These are phyloP conservation scores for Momotus momota DNA, from an alignment of 2,797 vertebrate genomes.

Conservation along the genomic window DNA sequence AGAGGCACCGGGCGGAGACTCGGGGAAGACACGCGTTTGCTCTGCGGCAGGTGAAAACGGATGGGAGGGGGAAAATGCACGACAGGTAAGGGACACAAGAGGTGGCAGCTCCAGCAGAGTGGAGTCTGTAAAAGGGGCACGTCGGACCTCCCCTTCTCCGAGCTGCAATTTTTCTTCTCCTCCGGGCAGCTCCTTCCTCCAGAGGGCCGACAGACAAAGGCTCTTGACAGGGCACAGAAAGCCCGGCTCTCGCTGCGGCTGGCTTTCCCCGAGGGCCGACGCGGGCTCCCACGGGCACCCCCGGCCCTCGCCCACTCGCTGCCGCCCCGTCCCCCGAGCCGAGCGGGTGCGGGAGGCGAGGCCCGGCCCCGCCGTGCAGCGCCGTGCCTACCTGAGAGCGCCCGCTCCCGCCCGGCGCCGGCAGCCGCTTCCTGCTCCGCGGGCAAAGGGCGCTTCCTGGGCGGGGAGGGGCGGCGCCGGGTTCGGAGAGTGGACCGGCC, in stretches of 20 bases:
- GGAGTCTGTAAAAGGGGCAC: background rate
- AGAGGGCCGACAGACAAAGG: background rate
- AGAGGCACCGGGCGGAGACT: background rate
- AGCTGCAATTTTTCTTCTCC: background rate
- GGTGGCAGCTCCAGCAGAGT: accelerated
- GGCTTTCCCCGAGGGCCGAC: background rate
- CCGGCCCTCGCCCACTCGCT: background rate
- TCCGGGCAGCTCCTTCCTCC: background rate
- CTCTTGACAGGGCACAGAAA: background rate
- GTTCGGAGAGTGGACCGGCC: too few relatives aligned
- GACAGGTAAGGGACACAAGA: accelerated
- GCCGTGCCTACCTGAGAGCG: background rate
- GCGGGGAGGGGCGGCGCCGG: background rate
- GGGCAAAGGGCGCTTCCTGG: conserved; percentile 30
- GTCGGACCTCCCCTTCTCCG: background rate
- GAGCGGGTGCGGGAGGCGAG: background rate
- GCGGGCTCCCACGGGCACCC: background rate
- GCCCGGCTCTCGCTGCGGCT: background rate
- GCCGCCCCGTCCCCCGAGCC: background rate
- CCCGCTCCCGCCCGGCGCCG: background rate
- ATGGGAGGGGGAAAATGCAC: accelerated
- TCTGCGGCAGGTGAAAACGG: background rate
- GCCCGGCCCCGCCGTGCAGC: background rate
- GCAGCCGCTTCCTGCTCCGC: background rate
- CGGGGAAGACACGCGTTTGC: accelerated